Evolutionary conservation across 1,140 invertebrate species (phyloP).

Genomic region (Formica selysi): DNA sequence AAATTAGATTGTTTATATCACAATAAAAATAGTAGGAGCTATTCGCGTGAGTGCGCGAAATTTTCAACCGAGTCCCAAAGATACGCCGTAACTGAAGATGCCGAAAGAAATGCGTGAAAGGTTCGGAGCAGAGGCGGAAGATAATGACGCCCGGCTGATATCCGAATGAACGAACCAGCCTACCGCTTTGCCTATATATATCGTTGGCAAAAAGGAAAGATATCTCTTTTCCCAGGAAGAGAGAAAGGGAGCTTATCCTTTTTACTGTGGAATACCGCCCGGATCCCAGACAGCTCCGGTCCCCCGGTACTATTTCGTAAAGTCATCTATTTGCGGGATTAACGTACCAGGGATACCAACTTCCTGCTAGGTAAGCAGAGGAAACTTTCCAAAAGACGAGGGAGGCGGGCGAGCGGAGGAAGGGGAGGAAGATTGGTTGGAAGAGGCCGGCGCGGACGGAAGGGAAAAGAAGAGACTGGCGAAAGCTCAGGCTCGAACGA

Average conservation of each 20-base stretch:
- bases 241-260: slow-evolving; percentile 70
- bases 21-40: neutral
- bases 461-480: slow-evolving; percentile 50
- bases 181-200: slow-evolving; percentile 18
- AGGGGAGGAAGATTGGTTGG: neutral
- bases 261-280: slow-evolving; percentile 70
- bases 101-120: neutral
- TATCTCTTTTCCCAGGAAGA: slow-evolving; percentile 20
- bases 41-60: slow-evolving; percentile 4
- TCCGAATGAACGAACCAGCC: slow-evolving; percentile 25
- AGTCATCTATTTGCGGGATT: slow-evolving; percentile 78
- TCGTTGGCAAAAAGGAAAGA: slow-evolving; percentile 11
- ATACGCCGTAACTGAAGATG: neutral
- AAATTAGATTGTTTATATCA: slow-evolving; percentile 4
- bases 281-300: slow-evolving; percentile 54
- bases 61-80: slow-evolving; percentile 14
- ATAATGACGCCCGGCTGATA: slow-evolving; percentile 55
- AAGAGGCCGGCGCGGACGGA: slow-evolving; percentile 17
- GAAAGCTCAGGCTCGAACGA: slow-evolving; percentile 70
- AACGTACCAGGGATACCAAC: slow-evolving; percentile 75
- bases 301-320: slow-evolving; percentile 72
- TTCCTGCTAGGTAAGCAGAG: slow-evolving; percentile 76
- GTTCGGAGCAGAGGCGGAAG: neutral
- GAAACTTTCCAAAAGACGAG: slow-evolving; percentile 70
- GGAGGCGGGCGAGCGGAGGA: neutral